Base-by-base conservation (phyloP, 1,140 invertebrate species). In the Lepidurus arcticus region DNA sequence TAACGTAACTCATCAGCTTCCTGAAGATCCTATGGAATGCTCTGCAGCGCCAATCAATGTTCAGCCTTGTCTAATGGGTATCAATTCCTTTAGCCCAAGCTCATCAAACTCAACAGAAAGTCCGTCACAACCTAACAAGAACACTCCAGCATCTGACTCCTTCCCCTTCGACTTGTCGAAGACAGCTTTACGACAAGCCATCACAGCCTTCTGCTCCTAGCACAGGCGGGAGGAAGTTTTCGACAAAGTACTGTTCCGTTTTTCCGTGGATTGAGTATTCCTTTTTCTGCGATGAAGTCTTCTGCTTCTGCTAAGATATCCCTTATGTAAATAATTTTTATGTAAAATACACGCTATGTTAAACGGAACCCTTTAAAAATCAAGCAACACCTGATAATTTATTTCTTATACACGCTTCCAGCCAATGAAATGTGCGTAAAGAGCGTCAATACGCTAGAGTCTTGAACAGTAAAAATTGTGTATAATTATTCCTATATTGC, bases 191-290 rank as follows among this genome's bases (percentile, higher is more conserved):
- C 1, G 75, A 76, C 42, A 76, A 76, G 44, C 4, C 75, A 26
- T 42, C 42, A 11, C 75, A 76, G 4, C 75, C 75, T 76, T 24
- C 42, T 76, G 10, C n/a, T 10, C 75, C 21, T 47, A 47, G 45
- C 16, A 47, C 45, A 47, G 16, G 16, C 45, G 42, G 75, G n/a
- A 42, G 42, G 42, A 76, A 42, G 42, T 76, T 76, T n/a, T 76
- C 75, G 11, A n/a, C 75, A 9, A 24, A 26, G 11, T 76, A 26
- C n/a, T 76, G 5, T 42, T 26, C 21, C 9, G 10, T 44, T 10
- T 76, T 76, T 44, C 75, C 75, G 2, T 76, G 75, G 75, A n/a
- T 76, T n/a, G 75, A 76, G n/a, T 76, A 76, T 42, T 76, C 75
- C 10, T 0, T n/a, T 42, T 1, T 42, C 7, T 21, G 21, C 42